Conservation (phyloP, 2,888 invertebrate species). For the Eutolmus rufibarbis region DNA sequence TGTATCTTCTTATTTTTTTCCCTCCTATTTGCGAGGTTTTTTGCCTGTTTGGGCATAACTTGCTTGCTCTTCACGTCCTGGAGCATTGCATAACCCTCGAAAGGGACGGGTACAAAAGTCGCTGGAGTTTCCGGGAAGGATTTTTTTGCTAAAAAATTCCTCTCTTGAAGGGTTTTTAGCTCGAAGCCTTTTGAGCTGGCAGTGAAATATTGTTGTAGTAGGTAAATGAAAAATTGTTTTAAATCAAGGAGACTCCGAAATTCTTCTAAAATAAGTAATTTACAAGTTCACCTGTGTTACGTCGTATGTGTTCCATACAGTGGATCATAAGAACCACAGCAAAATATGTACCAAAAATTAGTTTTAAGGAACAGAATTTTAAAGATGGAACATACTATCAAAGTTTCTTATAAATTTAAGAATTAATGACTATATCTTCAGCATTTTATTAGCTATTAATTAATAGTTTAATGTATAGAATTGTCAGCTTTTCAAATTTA, state of each 20-base stretch:
- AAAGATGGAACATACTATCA: background rate
- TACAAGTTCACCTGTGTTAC: background rate
- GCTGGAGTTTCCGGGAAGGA: slow-evolving; percentile 10
- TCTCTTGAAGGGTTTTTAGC: slow-evolving; percentile 6
- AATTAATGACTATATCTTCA: no score
- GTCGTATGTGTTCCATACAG: background rate
- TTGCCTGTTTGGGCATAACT: slow-evolving; percentile 15
- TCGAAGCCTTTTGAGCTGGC: slow-evolving; percentile 4
- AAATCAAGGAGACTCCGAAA: slow-evolving; percentile 6
- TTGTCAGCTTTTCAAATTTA: no score
- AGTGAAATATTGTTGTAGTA: slow-evolving; percentile 26
- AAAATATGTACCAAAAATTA: background rate
- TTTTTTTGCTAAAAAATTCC: background rate
- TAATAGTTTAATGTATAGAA: no score
- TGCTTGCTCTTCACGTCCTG: background rate
- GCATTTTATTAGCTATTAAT: no score
- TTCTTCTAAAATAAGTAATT: background rate
- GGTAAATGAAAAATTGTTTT: slow-evolving; percentile 29
- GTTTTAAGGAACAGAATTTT: background rate
- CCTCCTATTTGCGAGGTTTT: background rate
- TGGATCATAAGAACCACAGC: background rate
- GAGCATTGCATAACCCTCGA: background rate
- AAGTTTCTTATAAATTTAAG: no score
- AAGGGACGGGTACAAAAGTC: background rate
- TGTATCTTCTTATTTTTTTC: background rate